Evolutionary conservation across 2,113 vertebrate genomes (phyloP), one percentile per base, ranked within the genome.

Genomic region (Apaloderma vittatum): DNA sequence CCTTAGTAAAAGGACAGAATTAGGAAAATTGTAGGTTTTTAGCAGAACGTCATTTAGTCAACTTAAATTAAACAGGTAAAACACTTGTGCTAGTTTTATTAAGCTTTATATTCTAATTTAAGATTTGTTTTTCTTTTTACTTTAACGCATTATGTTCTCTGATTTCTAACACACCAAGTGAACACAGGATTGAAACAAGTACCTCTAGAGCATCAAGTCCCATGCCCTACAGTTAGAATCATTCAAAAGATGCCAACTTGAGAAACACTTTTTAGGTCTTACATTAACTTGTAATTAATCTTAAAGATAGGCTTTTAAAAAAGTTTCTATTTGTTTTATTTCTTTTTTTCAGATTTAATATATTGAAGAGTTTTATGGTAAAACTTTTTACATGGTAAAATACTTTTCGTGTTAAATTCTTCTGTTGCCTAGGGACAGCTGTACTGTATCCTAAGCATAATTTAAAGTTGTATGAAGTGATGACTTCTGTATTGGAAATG

Each of bases 21-120:
- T 45, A 67, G 34, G 81, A 32, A 92, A 92, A 71, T 54, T n/a
- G n/a, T n/a, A n/a, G n/a, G n/a, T n/a, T n/a, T n/a, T 90, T 94
- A 61, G 34, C 17, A 67, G 83, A 86, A 34, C 32, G 48, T 20
- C 21, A 3, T 59, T 83, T 83, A 27, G n/a, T 51, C 15, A 73
- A 16, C 30, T 88, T 72, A 43, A 27, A 14, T 88, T 72, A 43
- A 27, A 14, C 15, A 36, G 4, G 21, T 29, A 21, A 76, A 80
- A 46, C 74, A 55, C 19, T 61, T 75, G 13, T 45, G 9, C 19
- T 63, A 16, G 4, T 74, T 74, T 70, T 77, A 45, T 68, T 73
- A 62, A 78, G 26, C 3, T 62, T 24, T 40, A 11, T 20, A 21
- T 51, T 75, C 63, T 54, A 67, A 74, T 84, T 84, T 68, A 36